These are phyloP conservation scores for Lissocephala sabroskyi DNA, from an alignment of 2,888 invertebrate species.

Conservation along the genomic window DNA sequence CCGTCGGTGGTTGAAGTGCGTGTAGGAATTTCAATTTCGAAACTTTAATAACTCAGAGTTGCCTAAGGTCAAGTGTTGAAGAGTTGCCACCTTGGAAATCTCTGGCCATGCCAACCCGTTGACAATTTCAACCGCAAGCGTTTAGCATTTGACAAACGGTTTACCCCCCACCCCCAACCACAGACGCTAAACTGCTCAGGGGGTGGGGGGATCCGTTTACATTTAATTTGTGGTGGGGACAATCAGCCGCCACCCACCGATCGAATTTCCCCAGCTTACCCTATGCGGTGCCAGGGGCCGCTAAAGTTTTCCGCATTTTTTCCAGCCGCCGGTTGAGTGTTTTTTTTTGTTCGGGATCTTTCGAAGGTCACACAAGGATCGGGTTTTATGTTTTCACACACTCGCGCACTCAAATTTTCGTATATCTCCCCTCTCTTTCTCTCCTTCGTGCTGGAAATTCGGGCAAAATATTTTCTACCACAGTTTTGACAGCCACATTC, in stretches of 20 bases:
- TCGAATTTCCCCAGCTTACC: slow-evolving; percentile 20
- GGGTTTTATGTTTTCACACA: too few species aligned
- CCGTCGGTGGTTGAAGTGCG: slow-evolving; percentile 10
- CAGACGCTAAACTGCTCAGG: too few species aligned
- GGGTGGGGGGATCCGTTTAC: too few species aligned
- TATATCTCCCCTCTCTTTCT: slow-evolving; percentile 29
- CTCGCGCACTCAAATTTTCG: too few species aligned
- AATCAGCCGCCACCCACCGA: not conserved
- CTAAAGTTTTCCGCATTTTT: slow-evolving; percentile 46
- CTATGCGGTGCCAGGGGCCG: slow-evolving; percentile 49
- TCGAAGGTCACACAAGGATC: too few species aligned
- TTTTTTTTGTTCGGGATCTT: not conserved
- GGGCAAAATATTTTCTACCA: too few species aligned
- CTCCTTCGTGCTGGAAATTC: too few species aligned
- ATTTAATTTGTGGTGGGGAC: too few species aligned
- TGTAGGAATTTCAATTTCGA: slow-evolving; percentile 10
- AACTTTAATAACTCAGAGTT: slow-evolving; percentile 25
- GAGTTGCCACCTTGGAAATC: not conserved
- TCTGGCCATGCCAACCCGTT: too few species aligned
- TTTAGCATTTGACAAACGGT: too few species aligned
- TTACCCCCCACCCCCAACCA: too few species aligned
- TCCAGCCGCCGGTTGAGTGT: slow-evolving; percentile 26
- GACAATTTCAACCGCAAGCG: too few species aligned
- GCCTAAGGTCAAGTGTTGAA: slow-evolving; percentile 52
- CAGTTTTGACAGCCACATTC: slow-evolving; percentile 42